Evolutionary conservation across 2,888 invertebrate species (phyloP), one percentile per base, ranked within the genome.

Genomic region (Nycteola revayana): DNA sequence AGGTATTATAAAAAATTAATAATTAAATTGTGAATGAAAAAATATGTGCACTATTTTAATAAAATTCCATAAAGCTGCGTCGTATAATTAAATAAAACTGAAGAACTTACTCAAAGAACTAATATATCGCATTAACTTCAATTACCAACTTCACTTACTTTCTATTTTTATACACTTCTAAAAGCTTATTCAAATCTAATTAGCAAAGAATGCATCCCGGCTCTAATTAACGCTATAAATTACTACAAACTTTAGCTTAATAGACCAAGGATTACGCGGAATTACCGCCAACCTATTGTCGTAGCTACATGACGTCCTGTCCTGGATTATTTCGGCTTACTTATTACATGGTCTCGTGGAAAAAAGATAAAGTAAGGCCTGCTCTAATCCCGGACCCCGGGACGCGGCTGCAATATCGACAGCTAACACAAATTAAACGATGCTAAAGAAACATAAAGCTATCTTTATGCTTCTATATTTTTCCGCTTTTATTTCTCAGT

Each of bases 261-360:
- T 50, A 58, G 48, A 54, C 48, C 41, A 39, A 10, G 48, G 62
- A 61, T 70, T 72, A 65, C 53, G 31, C 48, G 32, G 51, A 42
- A 68, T 67, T 66, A 64, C 56, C 56, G 55, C 31, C 39, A 42
- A 42, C 59, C 57, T 61, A 68, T 67, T 70, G 65, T 67, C 67
- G 63, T 64, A 62, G 57, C 47, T 51, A 36, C 45, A 42, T 38
- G 36, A 40, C 36, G 51, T 56, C 43, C 38, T 60, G 57, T 53
- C 40, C 39, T 28, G 66, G 66, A 64, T 71, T 71, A 64, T 66
- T 69, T 61, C 62, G 54, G 60, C 67, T 69, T 68, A 69, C 67
- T 69, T 68, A 69, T 69, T 69, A 63, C 66, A 54, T 59, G 61
- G 54, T 49, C 52, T 42, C 41, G 53, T 60, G 56, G 47, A 64